phyloP scores from a whole-genome alignment of 2,113 vertebrate genomes.

The human (Homo sapiens) region GRCh38 chr18:26840501-26841000 shows the following conservation, averaged over 20 bases:
- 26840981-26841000: not conserved
- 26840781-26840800: not conserved
- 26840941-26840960: not conserved
- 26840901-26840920: not conserved
- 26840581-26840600: too few relatives aligned
- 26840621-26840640: too few relatives aligned
- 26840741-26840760: not conserved
- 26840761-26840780: not conserved
- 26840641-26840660: rapidly evolving
- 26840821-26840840: not conserved
- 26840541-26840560: too few relatives aligned
- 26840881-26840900: not conserved
- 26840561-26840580: too few relatives aligned
- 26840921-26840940: not conserved
- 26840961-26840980: not conserved
- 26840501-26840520: too few relatives aligned
- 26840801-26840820: not conserved
- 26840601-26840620: too few relatives aligned
- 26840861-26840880: not conserved
- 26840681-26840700: not conserved
- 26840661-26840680: not conserved
- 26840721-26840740: not conserved
- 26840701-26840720: not conserved
- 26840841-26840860: not conserved
- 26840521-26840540: too few relatives aligned